These are phyloP conservation scores for Diplosoma virens DNA, from an alignment of 23 tunicate genomes.

Conservation along the genomic window DNA sequence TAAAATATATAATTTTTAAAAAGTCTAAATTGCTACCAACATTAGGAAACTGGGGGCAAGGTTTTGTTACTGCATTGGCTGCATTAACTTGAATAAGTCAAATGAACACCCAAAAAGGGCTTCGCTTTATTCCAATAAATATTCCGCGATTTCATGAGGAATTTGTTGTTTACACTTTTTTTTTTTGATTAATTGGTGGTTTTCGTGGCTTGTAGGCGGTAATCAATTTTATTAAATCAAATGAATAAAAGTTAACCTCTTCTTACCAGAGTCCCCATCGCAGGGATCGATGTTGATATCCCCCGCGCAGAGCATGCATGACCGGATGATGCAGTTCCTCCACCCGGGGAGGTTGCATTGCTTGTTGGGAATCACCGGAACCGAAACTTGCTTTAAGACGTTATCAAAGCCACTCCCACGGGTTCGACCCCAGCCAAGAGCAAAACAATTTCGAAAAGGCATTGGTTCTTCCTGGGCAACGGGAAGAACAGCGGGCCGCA, in stretches of 20 bases:
- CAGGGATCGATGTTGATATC: constrained; percentile 77
- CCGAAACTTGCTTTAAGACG: constrained; percentile 64
- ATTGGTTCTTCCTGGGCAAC: constrained; percentile 41
- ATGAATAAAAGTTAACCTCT: not conserved
- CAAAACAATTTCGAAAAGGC: constrained; percentile 42
- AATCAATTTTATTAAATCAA: too few relatives aligned
- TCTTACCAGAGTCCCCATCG: constrained; percentile 85
- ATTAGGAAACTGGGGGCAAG: too few relatives aligned
- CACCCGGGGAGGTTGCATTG: constrained; percentile 82
- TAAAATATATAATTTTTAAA: too few relatives aligned
- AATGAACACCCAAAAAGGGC: too few relatives aligned
- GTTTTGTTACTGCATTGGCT: too few relatives aligned
- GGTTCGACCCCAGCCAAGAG: constrained; percentile 86
- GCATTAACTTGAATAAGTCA: too few relatives aligned
- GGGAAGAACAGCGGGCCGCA: constrained; percentile 61
- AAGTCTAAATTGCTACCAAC: too few relatives aligned
- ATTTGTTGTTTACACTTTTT: too few relatives aligned
- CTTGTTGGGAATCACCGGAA: constrained; percentile 66
- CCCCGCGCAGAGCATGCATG: constrained; percentile 98
- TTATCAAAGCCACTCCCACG: constrained; percentile 59
- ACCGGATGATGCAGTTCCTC: constrained; percentile 70
- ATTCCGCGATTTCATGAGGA: too few relatives aligned
- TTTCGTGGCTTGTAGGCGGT: too few relatives aligned
- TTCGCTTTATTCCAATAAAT: too few relatives aligned
- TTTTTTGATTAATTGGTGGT: too few relatives aligned